Evolutionary conservation across 2,888 invertebrate species (phyloP).

Genomic region (Dynastes grantii): DNA sequence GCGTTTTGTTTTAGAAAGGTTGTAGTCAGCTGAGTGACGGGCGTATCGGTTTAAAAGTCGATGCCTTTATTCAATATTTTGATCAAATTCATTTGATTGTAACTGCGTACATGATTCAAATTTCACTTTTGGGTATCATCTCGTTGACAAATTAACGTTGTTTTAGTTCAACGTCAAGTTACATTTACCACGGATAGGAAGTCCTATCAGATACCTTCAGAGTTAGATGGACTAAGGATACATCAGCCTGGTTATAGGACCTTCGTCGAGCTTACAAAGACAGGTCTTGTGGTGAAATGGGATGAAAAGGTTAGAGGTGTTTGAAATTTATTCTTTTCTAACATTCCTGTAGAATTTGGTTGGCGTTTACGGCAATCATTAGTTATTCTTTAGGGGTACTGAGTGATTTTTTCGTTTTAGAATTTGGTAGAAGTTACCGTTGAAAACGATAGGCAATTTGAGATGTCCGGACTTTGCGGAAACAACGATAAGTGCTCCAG

Average conservation of each 20-base stretch:
- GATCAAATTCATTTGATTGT: too few species aligned
- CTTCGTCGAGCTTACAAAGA: constrained; percentile 11
- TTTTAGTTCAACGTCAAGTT: not conserved
- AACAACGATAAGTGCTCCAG: constrained; percentile 26
- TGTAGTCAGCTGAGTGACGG: too few species aligned
- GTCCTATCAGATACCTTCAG: constrained; percentile 14
- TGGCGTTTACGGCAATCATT: too few species aligned
- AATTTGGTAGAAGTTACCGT: constrained; percentile 11
- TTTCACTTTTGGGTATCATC: too few species aligned
- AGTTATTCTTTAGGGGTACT: too few species aligned
- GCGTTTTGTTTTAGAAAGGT: too few species aligned
- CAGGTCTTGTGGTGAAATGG: not conserved
- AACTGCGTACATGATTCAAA: too few species aligned
- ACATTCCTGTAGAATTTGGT: too few species aligned
- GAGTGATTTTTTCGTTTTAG: not conserved
- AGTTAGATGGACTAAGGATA: not conserved
- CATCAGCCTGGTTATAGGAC: not conserved
- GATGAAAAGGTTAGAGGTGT: constrained; percentile 6
- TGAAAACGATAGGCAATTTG: not conserved
- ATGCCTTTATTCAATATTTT: too few species aligned
- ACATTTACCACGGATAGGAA: not conserved
- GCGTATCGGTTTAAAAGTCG: too few species aligned
- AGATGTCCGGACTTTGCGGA: constrained; percentile 18
- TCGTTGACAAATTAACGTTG: not conserved
- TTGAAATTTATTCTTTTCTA: too few species aligned